These are phyloP conservation scores for Dynastes grantii DNA, from an alignment of 2,888 invertebrate species.

Conservation along the genomic window DNA sequence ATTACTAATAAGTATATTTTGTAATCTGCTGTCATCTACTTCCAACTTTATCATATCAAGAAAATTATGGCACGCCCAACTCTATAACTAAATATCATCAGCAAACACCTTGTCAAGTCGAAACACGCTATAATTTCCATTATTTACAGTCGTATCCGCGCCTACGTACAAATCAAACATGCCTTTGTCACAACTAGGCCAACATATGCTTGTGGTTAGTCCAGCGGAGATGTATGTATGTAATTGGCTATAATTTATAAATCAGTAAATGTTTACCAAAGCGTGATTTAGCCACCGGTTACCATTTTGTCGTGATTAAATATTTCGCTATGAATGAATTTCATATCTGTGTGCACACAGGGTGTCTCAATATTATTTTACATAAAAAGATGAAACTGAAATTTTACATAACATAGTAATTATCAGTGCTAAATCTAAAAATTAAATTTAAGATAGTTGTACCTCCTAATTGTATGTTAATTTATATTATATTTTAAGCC, in stretches of 20 bases:
- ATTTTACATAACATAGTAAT: too few relatives aligned
- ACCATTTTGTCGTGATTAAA: conserved; percentile 7
- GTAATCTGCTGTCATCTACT: too few relatives aligned
- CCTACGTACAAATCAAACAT: conserved; percentile 25
- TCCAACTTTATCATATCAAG: too few relatives aligned
- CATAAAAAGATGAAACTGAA: too few relatives aligned
- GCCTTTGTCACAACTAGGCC: conserved; percentile 18
- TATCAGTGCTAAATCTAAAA: too few relatives aligned
- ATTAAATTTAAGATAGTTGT: too few relatives aligned
- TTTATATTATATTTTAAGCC: too few relatives aligned
- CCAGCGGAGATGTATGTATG: neutral
- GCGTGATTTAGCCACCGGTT: neutral
- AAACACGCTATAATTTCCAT: neutral
- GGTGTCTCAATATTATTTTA: too few relatives aligned
- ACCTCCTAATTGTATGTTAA: too few relatives aligned
- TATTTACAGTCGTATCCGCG: neutral
- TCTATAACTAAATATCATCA: neutral
- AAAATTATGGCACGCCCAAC: neutral
- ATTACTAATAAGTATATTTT: too few relatives aligned
- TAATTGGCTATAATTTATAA: conserved; percentile 25
- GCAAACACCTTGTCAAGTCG: neutral
- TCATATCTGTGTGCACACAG: neutral
- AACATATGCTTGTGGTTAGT: conserved; percentile 9
- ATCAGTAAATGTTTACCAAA: conserved; percentile 20
- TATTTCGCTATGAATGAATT: neutral